Evolutionary conservation across 2,797 vertebrate species (phyloP).

Genomic region (Propithecus perrieri): DNA sequence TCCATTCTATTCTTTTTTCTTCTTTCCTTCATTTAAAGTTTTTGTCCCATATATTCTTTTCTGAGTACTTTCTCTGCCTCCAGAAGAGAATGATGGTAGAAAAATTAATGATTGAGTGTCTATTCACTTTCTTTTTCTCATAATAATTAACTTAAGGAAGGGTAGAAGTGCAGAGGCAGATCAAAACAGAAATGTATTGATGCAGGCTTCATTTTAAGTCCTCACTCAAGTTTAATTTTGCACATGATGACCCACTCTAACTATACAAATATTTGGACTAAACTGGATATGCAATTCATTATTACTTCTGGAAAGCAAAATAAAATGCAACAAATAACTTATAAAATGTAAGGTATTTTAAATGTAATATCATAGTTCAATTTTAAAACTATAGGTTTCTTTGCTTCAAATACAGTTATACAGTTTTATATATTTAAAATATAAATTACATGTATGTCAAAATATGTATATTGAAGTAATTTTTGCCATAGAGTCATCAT

Average conservation of each 20-base stretch:
- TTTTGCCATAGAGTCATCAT: neutral
- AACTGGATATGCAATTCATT: neutral
- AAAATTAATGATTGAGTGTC: neutral
- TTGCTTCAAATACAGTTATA: neutral
- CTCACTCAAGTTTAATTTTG: neutral
- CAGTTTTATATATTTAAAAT: neutral
- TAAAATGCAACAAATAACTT: neutral
- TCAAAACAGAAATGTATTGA: neutral
- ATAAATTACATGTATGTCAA: neutral
- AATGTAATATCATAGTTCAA: neutral
- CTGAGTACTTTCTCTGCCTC: neutral
- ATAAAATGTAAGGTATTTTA: neutral
- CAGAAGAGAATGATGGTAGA: neutral
- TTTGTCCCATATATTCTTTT: neutral
- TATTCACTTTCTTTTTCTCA: neutral
- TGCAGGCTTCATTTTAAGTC: neutral
- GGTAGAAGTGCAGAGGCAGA: neutral
- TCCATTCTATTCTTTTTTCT: neutral
- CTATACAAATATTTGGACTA: neutral
- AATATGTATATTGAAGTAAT: neutral
- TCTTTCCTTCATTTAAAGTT: neutral
- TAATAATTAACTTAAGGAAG: neutral
- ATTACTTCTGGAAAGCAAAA: neutral
- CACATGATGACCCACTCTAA: neutral
- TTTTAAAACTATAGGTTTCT: neutral